Evolutionary conservation across 2,797 vertebrate genomes (phyloP).

Genomic region (Thripadectes ignobilis): DNA sequence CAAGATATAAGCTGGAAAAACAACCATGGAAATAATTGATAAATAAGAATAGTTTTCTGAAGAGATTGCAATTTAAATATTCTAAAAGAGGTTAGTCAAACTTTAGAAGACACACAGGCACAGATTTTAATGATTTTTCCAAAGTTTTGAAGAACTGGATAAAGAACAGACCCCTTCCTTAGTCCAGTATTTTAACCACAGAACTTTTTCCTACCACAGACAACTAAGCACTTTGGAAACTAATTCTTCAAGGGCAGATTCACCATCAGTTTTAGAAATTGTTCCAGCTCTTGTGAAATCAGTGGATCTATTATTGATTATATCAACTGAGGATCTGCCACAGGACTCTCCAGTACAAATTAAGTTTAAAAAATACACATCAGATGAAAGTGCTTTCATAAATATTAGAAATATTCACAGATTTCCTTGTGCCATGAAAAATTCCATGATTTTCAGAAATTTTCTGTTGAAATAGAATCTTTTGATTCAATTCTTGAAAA

Average conservation of each 20-base stretch:
- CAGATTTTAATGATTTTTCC: background rate
- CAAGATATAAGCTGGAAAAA: background rate
- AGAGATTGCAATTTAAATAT: background rate
- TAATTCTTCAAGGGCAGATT: background rate
- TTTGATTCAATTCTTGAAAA: background rate
- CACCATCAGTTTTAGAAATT: background rate
- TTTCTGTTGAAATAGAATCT: background rate
- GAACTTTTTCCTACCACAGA: background rate
- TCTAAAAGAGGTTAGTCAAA: background rate
- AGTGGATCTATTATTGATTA: background rate
- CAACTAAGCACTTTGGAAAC: background rate
- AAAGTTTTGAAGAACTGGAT: background rate
- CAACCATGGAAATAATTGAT: background rate
- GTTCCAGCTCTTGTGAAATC: background rate
- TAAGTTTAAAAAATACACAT: background rate
- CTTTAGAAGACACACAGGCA: background rate
- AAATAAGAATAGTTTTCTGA: background rate
- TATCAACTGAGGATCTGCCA: background rate
- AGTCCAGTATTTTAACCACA: background rate
- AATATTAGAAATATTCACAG: background rate
- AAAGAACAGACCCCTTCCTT: background rate
- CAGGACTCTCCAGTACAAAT: background rate
- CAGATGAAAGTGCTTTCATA: background rate
- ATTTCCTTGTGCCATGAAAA: background rate
- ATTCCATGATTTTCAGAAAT: background rate